These are phyloP conservation scores for Myoxocephalus aenaeus DNA, from an alignment of 2,797 vertebrate species.

Conservation along the genomic window DNA sequence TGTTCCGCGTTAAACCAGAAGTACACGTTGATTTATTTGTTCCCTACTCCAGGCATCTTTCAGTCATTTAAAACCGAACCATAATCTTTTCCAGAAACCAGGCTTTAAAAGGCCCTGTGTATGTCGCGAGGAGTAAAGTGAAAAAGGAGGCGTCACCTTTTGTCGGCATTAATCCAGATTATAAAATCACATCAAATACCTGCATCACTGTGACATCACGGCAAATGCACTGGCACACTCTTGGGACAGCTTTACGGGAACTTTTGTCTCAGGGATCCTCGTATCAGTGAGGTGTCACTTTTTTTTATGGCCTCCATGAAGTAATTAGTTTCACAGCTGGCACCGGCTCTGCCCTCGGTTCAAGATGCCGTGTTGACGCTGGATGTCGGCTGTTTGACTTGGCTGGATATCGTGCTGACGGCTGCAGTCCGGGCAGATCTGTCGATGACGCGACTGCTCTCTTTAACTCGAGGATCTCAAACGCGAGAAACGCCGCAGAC, in stretches of 20 bases:
- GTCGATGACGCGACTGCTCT: constrained; percentile 10
- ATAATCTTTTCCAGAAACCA: not conserved
- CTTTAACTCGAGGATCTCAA: constrained; percentile 10
- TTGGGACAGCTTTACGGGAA: not conserved
- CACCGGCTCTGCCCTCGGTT: constrained; percentile 16
- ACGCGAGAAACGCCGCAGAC: not conserved
- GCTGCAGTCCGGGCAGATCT: constrained; percentile 3
- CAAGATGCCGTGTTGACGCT: not conserved
- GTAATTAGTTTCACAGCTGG: constrained; percentile 16
- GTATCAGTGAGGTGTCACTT: not conserved
- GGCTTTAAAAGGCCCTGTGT: no score
- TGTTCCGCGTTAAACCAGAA: not conserved
- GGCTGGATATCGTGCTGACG: constrained; percentile 27
- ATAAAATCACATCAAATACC: not conserved
- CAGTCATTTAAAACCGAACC: not conserved
- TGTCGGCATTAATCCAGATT: constrained; percentile 10
- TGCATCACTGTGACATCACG: not conserved
- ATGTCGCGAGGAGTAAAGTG: no score
- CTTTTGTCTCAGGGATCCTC: not conserved
- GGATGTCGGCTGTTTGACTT: constrained; percentile 41
- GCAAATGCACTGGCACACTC: not conserved
- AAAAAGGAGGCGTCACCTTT: not conserved
- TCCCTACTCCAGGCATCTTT: no score
- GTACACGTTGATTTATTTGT: not conserved
- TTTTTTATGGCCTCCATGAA: constrained; percentile 17